Evolutionary conservation across 2,113 vertebrate genomes (phyloP).

Genomic region (Sardina pilchardus): DNA sequence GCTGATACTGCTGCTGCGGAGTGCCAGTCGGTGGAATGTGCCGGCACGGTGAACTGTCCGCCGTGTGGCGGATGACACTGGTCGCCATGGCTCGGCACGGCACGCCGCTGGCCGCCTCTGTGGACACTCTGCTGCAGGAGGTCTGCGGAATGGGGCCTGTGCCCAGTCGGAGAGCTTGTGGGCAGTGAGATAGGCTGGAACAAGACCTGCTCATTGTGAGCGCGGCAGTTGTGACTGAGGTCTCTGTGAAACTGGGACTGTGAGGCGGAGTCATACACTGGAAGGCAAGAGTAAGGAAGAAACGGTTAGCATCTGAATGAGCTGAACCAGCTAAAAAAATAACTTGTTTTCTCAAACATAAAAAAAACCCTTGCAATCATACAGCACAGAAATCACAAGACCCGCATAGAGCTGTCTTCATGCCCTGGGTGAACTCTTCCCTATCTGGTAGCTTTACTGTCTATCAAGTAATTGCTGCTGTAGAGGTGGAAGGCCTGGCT

Average conservation of each 20-base stretch:
- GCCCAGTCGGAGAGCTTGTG: slow-evolving; percentile 24
- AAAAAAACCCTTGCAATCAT: background rate
- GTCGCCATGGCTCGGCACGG: slow-evolving; percentile 83
- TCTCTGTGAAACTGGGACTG: slow-evolving; percentile 88
- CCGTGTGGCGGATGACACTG: slow-evolving; percentile 89
- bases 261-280: slow-evolving; percentile 98
- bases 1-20: background rate
- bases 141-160: slow-evolving; percentile 33
- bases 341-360: background rate
- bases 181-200: slow-evolving; percentile 35
- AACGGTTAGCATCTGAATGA: background rate
- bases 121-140: slow-evolving; percentile 20
- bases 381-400: background rate
- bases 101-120: slow-evolving; percentile 46
- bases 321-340: background rate
- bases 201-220: slow-evolving; percentile 61
- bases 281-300: slow-evolving; percentile 35
- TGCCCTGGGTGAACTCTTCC: background rate
- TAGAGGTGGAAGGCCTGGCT: slow-evolving; percentile 34
- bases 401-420: background rate
- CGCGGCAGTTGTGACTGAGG: slow-evolving; percentile 65
- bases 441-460: slow-evolving; percentile 20
- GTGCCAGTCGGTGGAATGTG: slow-evolving; percentile 64
- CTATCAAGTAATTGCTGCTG: slow-evolving; percentile 9
- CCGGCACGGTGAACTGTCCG: slow-evolving; percentile 71